These are phyloP conservation scores for Helleia helle DNA, from an alignment of 2,888 invertebrate genomes.

Conservation along the genomic window DNA sequence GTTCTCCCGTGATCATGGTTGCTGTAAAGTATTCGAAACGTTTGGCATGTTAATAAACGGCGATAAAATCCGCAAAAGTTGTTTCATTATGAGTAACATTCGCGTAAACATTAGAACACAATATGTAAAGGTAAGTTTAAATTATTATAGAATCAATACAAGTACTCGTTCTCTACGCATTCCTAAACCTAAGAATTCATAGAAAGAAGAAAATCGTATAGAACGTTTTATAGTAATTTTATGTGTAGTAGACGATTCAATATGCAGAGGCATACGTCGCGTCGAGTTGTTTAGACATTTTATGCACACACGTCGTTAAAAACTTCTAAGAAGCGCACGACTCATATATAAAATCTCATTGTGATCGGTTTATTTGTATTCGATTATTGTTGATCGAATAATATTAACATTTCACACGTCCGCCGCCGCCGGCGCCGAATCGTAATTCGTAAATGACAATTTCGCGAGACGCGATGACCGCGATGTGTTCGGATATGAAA, in stretches of 20 bases:
- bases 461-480: no score
- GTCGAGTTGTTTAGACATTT: constrained; percentile 50
- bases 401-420: constrained; percentile 54
- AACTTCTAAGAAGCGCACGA: constrained; percentile 39
- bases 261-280: constrained; percentile 50
- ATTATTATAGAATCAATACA: no score
- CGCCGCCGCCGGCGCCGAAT: constrained; percentile 55
- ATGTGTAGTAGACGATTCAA: constrained; percentile 34
- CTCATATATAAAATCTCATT: constrained; percentile 39
- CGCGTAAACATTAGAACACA: no score
- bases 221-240: constrained; percentile 10
- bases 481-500: constrained; percentile 55
- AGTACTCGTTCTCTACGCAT: no score
- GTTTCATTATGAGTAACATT: no score
- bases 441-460: constrained; percentile 56
- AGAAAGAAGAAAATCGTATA: not conserved
- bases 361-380: constrained; percentile 51
- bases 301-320: constrained; percentile 50
- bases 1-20: no score
- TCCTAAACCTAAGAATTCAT: not conserved
- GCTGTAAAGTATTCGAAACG: no score
- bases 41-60: no score
- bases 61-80: no score
- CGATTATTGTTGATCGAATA: constrained; percentile 44
- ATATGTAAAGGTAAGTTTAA: no score